These are phyloP conservation scores for Nycteola revayana DNA, from an alignment of 2,888 invertebrate genomes.

Conservation along the genomic window DNA sequence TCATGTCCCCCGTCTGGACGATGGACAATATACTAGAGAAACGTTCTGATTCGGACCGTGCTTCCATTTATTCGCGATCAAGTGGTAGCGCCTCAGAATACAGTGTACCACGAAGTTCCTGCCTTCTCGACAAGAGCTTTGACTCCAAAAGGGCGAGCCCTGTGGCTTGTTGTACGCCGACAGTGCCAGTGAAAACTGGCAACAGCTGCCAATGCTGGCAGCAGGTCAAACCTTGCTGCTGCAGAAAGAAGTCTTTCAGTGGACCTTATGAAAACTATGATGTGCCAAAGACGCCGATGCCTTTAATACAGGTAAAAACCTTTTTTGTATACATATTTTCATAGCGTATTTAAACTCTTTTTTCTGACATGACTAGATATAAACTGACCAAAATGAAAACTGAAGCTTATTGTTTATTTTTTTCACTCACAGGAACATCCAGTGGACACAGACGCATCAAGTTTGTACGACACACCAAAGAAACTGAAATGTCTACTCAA, in stretches of 20 bases:
- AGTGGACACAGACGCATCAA: slow-evolving; percentile 61
- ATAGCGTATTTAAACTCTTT: too few species aligned
- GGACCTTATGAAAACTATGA: slow-evolving; percentile 91
- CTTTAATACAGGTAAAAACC: slow-evolving; percentile 68
- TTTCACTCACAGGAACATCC: slow-evolving; percentile 69
- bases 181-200: slow-evolving; percentile 81
- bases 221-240: slow-evolving; percentile 59
- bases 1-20: slow-evolving; percentile 82
- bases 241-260: slow-evolving; percentile 66
- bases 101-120: slow-evolving; percentile 78
- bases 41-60: slow-evolving; percentile 80
- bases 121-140: slow-evolving; percentile 74
- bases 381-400: too few species aligned
- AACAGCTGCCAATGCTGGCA: slow-evolving; percentile 68
- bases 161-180: slow-evolving; percentile 76
- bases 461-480: slow-evolving; percentile 88
- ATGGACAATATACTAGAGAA: slow-evolving; percentile 79
- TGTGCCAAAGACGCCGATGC: slow-evolving; percentile 86
- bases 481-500: slow-evolving; percentile 86
- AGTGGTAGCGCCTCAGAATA: slow-evolving; percentile 86
- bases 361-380: too few species aligned
- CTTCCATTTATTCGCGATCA: slow-evolving; percentile 85
- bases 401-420: too few species aligned
- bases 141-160: slow-evolving; percentile 69
- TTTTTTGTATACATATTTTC: background rate